These are phyloP conservation scores for Stichodactyla helianthus DNA, from an alignment of 64 coral and sea anemone genomes.

Conservation along the genomic window DNA sequence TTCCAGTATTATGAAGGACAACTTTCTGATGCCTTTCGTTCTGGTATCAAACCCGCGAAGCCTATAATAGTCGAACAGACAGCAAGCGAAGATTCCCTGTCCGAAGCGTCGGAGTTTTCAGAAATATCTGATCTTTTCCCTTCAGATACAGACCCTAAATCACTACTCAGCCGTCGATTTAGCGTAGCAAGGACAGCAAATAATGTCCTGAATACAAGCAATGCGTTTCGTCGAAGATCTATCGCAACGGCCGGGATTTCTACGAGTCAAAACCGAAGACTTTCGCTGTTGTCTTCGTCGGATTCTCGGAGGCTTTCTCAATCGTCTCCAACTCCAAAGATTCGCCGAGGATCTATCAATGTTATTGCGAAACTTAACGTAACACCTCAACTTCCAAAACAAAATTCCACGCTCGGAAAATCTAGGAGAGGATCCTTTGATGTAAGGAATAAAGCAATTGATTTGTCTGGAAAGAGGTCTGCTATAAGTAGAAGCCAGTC, in stretches of 20 bases:
- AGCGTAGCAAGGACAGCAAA: conserved; percentile 46
- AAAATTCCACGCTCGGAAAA: not conserved
- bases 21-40: conserved; percentile 46
- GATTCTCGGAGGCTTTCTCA: conserved; percentile 19
- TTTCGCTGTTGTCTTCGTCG: conserved; percentile 15
- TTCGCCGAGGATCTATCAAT: conserved; percentile 57
- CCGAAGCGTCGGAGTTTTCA: conserved; percentile 23
- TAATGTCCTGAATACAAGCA: conserved; percentile 8
- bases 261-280: not conserved
- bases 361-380: conserved; percentile 25
- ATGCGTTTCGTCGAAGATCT: conserved; percentile 49
- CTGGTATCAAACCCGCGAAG: conserved; percentile 36
- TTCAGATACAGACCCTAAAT: not conserved
- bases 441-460: conserved; percentile 29
- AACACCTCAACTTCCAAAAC: not conserved
- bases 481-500: not conserved
- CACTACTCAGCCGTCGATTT: conserved; percentile 45
- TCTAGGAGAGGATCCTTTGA: not conserved
- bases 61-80: conserved; percentile 26
- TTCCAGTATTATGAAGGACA: conserved; percentile 62
- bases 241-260: conserved; percentile 38
- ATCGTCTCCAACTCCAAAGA: conserved; percentile 28
- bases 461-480: not conserved
- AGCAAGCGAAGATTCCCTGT: conserved; percentile 7
- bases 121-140: conserved; percentile 26